A percentile compares a stretch with the other conserved stretches of the same genome.
phyloP scores from a whole-genome alignment of 37 sponge, comb jelly and placozoan genomes.

The Halisarca cf. caerulea region DNA sequence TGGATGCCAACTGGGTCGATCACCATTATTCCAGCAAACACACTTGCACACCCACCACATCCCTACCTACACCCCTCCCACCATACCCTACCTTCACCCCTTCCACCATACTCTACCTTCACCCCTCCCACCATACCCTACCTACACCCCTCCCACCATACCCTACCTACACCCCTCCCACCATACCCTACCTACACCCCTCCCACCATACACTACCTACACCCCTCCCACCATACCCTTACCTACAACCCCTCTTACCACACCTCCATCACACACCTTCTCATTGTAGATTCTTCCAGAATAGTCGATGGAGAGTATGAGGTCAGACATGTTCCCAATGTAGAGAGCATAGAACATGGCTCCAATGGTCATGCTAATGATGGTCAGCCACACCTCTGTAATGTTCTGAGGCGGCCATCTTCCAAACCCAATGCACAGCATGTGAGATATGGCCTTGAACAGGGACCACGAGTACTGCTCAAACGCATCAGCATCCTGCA shows the following conservation, averaged over 20 bases:
- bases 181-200: too few species aligned
- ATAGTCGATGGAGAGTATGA: constrained; percentile 48
- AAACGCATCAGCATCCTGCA: constrained; percentile 39
- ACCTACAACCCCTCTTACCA: not conserved
- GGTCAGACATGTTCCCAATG: constrained; percentile 70
- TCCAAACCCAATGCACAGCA: constrained; percentile 73
- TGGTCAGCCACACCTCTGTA: constrained; percentile 68
- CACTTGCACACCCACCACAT: too few species aligned
- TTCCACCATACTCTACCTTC: too few species aligned
- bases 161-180: too few species aligned
- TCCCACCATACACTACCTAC: not conserved
- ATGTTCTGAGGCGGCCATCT: constrained; percentile 66
- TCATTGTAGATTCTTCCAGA: constrained; percentile 59
- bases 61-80: too few species aligned
- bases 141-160: too few species aligned
- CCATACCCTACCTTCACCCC: too few species aligned
- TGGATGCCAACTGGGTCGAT: too few species aligned
- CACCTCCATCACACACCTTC: constrained; percentile 48
- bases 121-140: too few species aligned
- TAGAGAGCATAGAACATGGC: constrained; percentile 76
- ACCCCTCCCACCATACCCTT: too few species aligned
- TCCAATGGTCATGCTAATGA: constrained; percentile 71
- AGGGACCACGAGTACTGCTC: constrained; percentile 66
- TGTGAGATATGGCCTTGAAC: constrained; percentile 67
- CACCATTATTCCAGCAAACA: too few species aligned